Conservation (phyloP, 2,888 invertebrate genomes). For the Phyto melanocephala region DNA sequence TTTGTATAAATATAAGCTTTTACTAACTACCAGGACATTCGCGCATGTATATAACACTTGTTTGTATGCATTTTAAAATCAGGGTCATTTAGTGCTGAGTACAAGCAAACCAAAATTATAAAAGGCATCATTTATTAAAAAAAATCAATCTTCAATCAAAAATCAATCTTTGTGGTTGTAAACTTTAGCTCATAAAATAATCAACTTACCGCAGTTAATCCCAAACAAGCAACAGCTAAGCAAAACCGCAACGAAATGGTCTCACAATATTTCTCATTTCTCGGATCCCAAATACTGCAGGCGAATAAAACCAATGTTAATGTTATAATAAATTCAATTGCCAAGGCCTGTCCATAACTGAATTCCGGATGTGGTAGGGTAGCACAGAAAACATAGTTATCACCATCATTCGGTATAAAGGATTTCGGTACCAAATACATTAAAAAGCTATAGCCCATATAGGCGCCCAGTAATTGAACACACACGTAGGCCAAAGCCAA, state of each 20-base stretch:
- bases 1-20: too few relatives aligned
- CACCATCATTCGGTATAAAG: conserved; percentile 66
- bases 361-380: conserved; percentile 81
- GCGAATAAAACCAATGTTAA: conserved; percentile 83
- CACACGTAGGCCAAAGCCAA: conserved; percentile 82
- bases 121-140: too few relatives aligned
- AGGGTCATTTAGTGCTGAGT: too few relatives aligned
- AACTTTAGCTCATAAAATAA: too few relatives aligned
- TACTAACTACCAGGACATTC: too few relatives aligned
- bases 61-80: too few relatives aligned
- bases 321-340: conserved; percentile 84
- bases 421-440: conserved; percentile 80
- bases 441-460: conserved; percentile 84
- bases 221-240: conserved; percentile 83
- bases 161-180: neutral
- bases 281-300: conserved; percentile 86
- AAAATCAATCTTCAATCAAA: too few relatives aligned
- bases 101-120: too few relatives aligned
- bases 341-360: conserved; percentile 80
- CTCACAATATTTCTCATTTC: conserved; percentile 83
- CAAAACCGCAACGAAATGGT: conserved; percentile 84
- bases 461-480: conserved; percentile 84
- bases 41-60: too few relatives aligned
- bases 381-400: conserved; percentile 81
- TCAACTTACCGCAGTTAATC: conserved; percentile 82